Conservation (phyloP, 2,113 vertebrate genomes). For the Hipposideros armiger region DNA sequence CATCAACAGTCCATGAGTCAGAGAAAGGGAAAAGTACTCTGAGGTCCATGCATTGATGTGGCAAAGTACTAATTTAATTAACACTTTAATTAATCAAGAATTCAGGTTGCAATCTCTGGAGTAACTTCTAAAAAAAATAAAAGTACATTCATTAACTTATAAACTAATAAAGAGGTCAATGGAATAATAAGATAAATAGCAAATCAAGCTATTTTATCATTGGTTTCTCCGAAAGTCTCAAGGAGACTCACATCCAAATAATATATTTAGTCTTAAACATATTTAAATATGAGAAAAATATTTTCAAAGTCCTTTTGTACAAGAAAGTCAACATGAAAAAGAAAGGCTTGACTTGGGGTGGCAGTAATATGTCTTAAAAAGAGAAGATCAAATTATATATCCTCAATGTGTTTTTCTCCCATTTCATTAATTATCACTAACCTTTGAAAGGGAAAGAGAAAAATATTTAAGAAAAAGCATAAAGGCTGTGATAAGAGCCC, state of each 20-base stretch:
- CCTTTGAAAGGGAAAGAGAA: not conserved
- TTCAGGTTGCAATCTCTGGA: not conserved
- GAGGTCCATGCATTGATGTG: not conserved
- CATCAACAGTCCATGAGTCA: not conserved
- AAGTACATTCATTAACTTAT: not conserved
- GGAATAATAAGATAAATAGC: not conserved
- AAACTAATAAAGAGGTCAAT: not conserved
- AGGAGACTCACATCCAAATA: not conserved
- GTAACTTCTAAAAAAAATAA: not conserved
- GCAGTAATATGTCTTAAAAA: not conserved
- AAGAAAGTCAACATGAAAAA: conserved; percentile 8
- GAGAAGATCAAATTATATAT: not conserved
- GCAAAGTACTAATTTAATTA: not conserved
- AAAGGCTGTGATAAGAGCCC: not conserved
- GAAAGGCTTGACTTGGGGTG: not conserved
- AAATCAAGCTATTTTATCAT: not conserved
- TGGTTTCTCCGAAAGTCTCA: not conserved
- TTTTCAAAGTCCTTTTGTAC: not conserved
- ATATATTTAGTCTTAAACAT: not conserved
- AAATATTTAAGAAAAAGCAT: not conserved
- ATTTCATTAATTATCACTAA: not conserved
- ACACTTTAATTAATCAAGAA: not conserved
- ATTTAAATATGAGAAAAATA: not conserved
- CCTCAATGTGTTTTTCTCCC: not conserved
- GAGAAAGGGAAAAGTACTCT: not conserved